Base-by-base conservation (phyloP, 2,888 invertebrate genomes). In the Cosmorhoe ocellata region DNA sequence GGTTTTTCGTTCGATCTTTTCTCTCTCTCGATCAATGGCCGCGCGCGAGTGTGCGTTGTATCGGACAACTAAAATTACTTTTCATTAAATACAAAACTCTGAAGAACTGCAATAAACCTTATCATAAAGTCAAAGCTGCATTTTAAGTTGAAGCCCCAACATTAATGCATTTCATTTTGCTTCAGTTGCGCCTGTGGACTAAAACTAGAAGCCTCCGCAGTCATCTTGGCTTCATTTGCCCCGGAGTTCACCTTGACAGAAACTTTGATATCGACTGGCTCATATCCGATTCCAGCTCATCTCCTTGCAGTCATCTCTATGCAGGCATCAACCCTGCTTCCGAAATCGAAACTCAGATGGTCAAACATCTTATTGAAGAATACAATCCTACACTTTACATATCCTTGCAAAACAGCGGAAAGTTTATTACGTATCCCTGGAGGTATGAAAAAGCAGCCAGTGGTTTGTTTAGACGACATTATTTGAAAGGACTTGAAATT, bases 201-300 rank as follows among this genome's bases (percentile, higher is more conserved):
- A 95, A 95, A 74, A 93, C 93, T 0, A 85, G 93, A 1, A 91
- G 92, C n/a, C 81, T 79, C 0, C 67, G 61, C 12, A 79, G 71
- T 31, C 69, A 83, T 12, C 56, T 70, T 0, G 85, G 80, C 8
- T 44, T 74, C 0, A 66, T 75, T 0, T 96, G 95, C 61, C 80
- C 82, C 1, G 96, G 96, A 0, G 93, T 92, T 0, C 95, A 96
- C 75, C 91, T 93, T 2, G 96, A 96, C 71, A 84, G 96, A 2
- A 96, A 96, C 74, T 96, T 95, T 62, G 93, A 91, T 42, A 91
- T 92, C 51, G 91, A 93, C 54, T 96, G 95, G 95, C 92, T 89
- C 76, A 84, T 81, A 76, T 91, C 79, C 42, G 94, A 92, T 40
- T 89, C 92, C 2, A 92, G 92, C 47, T 75, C 74, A 1, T 86